Evolutionary conservation across 2,797 vertebrate species (phyloP).

Genomic region (Protonibea diacanthus): DNA sequence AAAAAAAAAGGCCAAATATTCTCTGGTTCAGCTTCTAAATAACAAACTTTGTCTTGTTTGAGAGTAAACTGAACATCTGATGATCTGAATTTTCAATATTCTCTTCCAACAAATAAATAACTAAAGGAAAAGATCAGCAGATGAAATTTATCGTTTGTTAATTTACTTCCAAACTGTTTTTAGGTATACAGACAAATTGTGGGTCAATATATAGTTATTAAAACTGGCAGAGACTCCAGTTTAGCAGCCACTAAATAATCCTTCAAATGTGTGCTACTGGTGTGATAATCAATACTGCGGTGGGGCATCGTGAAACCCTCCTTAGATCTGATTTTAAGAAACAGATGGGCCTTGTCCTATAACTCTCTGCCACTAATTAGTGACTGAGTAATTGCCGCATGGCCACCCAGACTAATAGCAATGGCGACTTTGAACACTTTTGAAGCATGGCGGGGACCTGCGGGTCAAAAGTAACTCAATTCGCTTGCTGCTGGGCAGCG

Average conservation of each 20-base stretch:
- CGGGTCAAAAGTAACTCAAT: conserved; percentile 84
- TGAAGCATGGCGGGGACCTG: conserved; percentile 61
- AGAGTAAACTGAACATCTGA: neutral
- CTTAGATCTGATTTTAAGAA: conserved; percentile 61
- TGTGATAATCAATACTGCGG: conserved; percentile 53
- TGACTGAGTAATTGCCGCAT: conserved; percentile 71
- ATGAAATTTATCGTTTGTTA: neutral
- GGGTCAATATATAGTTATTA: conserved; percentile 1
- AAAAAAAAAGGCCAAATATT: neutral
- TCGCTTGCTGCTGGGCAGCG: conserved; percentile 62
- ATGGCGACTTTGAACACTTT: conserved; percentile 58
- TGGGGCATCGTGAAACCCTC: conserved; percentile 17
- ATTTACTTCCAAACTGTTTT: neutral
- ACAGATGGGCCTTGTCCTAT: conserved; percentile 78
- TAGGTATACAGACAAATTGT: neutral
- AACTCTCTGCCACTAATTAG: conserved; percentile 69
- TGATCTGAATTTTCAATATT: neutral
- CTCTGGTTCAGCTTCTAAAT: neutral
- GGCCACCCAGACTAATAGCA: conserved; percentile 63
- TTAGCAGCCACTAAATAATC: conserved; percentile 38
- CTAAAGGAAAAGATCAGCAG: neutral
- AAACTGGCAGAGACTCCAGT: neutral
- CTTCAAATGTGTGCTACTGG: conserved; percentile 36
- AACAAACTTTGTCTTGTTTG: neutral
- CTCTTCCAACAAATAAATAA: neutral